Base-by-base conservation (phyloP, 2,888 invertebrate genomes). In the Rotaria magnacalcarata region DNA sequence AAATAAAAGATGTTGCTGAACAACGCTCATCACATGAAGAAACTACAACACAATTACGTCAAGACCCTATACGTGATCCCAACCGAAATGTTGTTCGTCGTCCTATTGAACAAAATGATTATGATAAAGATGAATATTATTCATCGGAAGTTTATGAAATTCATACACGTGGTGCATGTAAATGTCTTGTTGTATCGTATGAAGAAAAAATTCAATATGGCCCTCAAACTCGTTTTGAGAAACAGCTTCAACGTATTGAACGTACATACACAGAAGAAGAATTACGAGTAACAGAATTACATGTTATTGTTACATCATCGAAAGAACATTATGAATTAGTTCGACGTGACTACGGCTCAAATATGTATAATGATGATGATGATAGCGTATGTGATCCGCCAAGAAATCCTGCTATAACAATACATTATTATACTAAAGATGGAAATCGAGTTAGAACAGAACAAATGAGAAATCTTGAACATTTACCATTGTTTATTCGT, bases 341-440 rank as follows among this genome's bases (percentile, higher is more conserved):
- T 47, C 43, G 47, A 47, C 80, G 80, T 47, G 80, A 80, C n/a
- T 80, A 80, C 47, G 41, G 67, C 34, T 27, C 19, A 67, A 16
- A 67, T 67, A 27, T 19, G 19, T 19, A 19, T 67, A 5, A 14
- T 67, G 60, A n/a, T 27, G 67, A 67, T 19, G 67, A 67, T 4
- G 34, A 67, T 16, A 27, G 34, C 5, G 34, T 19, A 19, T 5
- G 34, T 27, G n/a, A 80, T 47, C 24, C 47, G n/a, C 0, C 43
- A 47, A 80, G 10, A 41, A 5, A 24, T 0, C 80, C 80, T n/a
- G 8, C 47, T 11, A 47, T 80, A 47, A 24, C 43, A 11, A 80
- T 80, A n/a, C 24, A 80, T 80, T 80, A 80, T 80, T 80, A 80
- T n/a, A 80, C 47, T 10, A 43, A 47, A 80, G 80, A 80, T n/a